Evolutionary conservation across 2,113 vertebrate genomes (phyloP).

Genomic region (Atherinomorus stipes): DNA sequence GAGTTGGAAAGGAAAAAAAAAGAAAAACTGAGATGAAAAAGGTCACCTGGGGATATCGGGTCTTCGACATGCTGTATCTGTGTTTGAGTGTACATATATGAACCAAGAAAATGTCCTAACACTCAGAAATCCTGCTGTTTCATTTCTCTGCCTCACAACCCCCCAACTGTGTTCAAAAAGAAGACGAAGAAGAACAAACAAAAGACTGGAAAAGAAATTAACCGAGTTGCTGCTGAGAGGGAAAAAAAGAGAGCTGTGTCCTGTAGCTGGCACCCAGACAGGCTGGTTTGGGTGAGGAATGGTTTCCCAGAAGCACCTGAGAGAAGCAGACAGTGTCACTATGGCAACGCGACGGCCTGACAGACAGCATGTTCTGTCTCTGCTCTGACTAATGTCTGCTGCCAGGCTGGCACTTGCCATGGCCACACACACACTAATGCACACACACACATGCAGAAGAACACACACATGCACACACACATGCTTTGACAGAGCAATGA

Average conservation of each 20-base stretch:
- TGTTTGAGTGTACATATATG: not conserved
- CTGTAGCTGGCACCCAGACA: constrained; percentile 67
- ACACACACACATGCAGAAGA: constrained; percentile 28
- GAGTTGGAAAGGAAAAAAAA: constrained; percentile 39
- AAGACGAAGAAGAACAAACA: constrained; percentile 42
- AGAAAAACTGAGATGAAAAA: not conserved
- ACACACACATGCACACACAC: constrained; percentile 17
- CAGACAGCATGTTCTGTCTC: constrained; percentile 82
- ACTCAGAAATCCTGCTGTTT: constrained; percentile 11
- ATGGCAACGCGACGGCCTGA: constrained; percentile 75
- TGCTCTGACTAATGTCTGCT: constrained; percentile 82
- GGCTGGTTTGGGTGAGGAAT: constrained; percentile 74
- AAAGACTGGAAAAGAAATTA: constrained; percentile 37
- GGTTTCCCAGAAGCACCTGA: constrained; percentile 81
- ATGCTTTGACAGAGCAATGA: constrained; percentile 48
- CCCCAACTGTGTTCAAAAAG: constrained; percentile 46
- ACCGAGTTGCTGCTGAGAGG: constrained; percentile 20
- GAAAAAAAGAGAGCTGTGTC: constrained; percentile 43
- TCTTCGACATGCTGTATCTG: constrained; percentile 21
- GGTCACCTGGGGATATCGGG: constrained; percentile 34
- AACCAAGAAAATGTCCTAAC: constrained; percentile 13
- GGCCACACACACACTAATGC: constrained; percentile 52
- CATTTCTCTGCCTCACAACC: constrained; percentile 1
- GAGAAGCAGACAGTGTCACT: constrained; percentile 77
- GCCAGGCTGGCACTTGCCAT: constrained; percentile 73